Percentiles rank a stretch among this genome's conserved stretches.
These are phyloP conservation scores for Hyalella azteca DNA, from an alignment of 2,888 invertebrate species.

Conservation along the genomic window DNA sequence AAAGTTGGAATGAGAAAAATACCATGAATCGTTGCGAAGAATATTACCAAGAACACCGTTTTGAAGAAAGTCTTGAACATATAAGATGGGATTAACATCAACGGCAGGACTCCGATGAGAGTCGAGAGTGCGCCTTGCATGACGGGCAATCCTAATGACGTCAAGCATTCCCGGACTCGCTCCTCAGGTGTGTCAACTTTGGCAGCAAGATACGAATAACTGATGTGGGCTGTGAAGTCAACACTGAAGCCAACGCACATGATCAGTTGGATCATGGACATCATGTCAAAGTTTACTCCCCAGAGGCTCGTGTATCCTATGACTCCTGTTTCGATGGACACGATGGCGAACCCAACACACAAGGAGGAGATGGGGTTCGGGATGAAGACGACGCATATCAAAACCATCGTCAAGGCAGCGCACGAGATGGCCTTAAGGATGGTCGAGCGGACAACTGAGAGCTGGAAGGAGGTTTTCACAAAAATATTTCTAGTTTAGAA, in stretches of 20 bases:
- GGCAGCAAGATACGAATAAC: conserved; percentile 64
- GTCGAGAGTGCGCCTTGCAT: conserved; percentile 90
- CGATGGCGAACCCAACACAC: conserved; percentile 93
- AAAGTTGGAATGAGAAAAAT: conserved; percentile 86
- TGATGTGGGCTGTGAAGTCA: conserved; percentile 64
- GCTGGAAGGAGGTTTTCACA: too few species aligned
- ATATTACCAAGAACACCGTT: conserved; percentile 89
- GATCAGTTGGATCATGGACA: conserved; percentile 95
- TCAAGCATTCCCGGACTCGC: conserved; percentile 62
- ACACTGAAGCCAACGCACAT: conserved; percentile 79
- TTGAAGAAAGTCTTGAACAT: conserved; percentile 70
- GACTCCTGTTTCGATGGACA: conserved; percentile 91
- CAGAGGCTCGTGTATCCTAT: conserved; percentile 95
- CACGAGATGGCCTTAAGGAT: conserved; percentile 88
- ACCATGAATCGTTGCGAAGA: conserved; percentile 93
- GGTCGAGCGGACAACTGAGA: conserved; percentile 84
- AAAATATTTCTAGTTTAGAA: too few species aligned
- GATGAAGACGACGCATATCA: conserved; percentile 90
- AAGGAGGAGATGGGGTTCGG: conserved; percentile 89
- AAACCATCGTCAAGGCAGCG: conserved; percentile 91
- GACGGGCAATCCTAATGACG: conserved; percentile 64
- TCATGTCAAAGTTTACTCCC: conserved; percentile 91
- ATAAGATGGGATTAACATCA: conserved; percentile 88
- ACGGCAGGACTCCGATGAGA: conserved; percentile 83
- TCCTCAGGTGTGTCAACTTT: conserved; percentile 53